Percentiles rank a stretch among this genome's conserved stretches.
Conservation (phyloP, 2,888 invertebrate genomes). For the Pseudococcus viburni region DNA sequence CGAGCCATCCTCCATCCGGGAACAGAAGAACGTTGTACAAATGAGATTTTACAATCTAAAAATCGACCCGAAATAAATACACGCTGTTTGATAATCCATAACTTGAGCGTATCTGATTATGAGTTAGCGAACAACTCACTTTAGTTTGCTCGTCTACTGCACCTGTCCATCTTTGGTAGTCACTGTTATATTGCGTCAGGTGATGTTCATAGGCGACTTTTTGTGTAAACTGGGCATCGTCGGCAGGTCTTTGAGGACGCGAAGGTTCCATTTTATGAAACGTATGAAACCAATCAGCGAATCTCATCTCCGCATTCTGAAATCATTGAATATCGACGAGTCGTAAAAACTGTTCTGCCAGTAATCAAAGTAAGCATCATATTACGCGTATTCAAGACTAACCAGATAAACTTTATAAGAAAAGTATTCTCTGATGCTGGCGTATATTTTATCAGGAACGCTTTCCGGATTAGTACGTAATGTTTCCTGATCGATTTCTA, state of each 20-base stretch:
- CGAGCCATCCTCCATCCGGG: slow-evolving; percentile 91
- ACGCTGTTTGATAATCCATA: not conserved
- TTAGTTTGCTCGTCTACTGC: slow-evolving; percentile 70
- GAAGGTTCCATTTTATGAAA: slow-evolving; percentile 85
- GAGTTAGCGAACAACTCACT: slow-evolving; percentile 71
- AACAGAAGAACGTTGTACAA: slow-evolving; percentile 74
- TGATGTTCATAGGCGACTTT: slow-evolving; percentile 90
- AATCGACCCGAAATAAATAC: slow-evolving; percentile 7
- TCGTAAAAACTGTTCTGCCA: not conserved
- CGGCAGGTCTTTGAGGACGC: slow-evolving; percentile 76
- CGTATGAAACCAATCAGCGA: slow-evolving; percentile 90
- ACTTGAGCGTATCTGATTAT: no score
- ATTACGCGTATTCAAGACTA: slow-evolving; percentile 65
- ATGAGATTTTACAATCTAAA: slow-evolving; percentile 75
- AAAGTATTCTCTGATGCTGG: slow-evolving; percentile 83
- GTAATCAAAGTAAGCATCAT: not conserved
- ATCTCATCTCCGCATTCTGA: slow-evolving; percentile 87
- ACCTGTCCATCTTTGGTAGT: slow-evolving; percentile 81
- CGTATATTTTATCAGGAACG: slow-evolving; percentile 70
- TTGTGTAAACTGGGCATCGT: slow-evolving; percentile 84
- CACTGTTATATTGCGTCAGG: slow-evolving; percentile 83
- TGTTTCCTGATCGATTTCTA: slow-evolving; percentile 12
- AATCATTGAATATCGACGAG: slow-evolving; percentile 61
- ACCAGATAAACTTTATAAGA: slow-evolving; percentile 88
- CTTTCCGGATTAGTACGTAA: slow-evolving; percentile 66